These are phyloP conservation scores for Malurus cyaneus DNA, from an alignment of 2,113 vertebrate species.

Conservation along the genomic window DNA sequence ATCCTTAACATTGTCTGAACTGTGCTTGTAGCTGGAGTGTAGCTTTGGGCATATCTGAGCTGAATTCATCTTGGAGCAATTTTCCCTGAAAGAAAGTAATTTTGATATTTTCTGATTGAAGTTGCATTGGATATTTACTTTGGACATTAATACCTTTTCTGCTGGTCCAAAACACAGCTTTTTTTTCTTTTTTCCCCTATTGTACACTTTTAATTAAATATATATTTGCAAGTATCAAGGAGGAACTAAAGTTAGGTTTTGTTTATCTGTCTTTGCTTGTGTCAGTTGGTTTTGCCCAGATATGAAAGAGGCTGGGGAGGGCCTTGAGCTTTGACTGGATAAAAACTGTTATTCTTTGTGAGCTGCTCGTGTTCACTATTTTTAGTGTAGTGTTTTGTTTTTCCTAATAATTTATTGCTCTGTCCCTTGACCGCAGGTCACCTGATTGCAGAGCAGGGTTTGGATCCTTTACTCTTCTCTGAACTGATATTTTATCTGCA, in stretches of 20 bases:
- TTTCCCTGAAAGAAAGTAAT: neutral
- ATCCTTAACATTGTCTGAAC: neutral
- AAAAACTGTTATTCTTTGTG: neutral
- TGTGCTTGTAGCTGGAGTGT: neutral
- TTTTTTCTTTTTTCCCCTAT: fast-evolving
- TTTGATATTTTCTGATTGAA: neutral
- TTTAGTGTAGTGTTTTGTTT: constrained; percentile 5
- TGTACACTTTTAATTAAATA: neutral
- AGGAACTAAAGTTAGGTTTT: neutral
- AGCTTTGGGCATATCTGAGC: neutral
- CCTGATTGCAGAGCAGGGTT: neutral
- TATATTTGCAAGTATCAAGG: neutral
- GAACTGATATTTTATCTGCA: neutral
- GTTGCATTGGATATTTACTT: neutral
- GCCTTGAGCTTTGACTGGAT: neutral
- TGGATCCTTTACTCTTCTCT: neutral
- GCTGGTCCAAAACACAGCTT: neutral
- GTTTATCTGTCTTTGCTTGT: neutral
- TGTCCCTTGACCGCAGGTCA: neutral
- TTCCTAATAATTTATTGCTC: neutral
- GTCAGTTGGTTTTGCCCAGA: neutral
- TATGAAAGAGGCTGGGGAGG: neutral
- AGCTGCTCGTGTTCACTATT: neutral
- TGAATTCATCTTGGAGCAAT: neutral
- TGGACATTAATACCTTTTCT: neutral